Conservation (phyloP, 1,140 invertebrate genomes). For the Psix sp. region DNA sequence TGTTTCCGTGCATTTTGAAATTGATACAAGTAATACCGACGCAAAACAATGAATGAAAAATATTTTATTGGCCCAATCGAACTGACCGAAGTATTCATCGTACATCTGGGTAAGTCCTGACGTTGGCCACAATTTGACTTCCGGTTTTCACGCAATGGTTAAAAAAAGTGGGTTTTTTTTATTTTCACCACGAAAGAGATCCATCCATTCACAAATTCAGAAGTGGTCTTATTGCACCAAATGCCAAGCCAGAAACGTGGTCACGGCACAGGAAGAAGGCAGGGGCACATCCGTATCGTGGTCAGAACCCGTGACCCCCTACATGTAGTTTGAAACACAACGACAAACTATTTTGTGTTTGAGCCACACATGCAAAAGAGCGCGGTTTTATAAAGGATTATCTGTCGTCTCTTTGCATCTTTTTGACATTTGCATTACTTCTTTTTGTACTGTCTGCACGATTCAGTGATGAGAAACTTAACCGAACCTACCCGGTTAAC, state of each 20-base stretch:
- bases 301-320: conserved; percentile 76
- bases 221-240: conserved; percentile 70
- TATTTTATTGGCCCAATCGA: conserved; percentile 44
- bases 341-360: conserved; percentile 23
- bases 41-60: conserved; percentile 19
- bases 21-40: conserved; percentile 11
- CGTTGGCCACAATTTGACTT: conserved; percentile 29
- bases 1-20: conserved; percentile 14
- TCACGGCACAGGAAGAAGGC: conserved; percentile 76
- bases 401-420: conserved; percentile 62
- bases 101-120: conserved; percentile 32
- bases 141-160: conserved; percentile 37
- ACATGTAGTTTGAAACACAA: conserved; percentile 61
- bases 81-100: conserved; percentile 9
- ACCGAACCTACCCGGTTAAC: conserved; percentile 12
- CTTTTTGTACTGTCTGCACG: conserved; percentile 38
- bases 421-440: conserved; percentile 36
- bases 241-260: conserved; percentile 70
- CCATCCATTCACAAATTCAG: conserved; percentile 63
- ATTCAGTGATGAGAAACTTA: conserved; percentile 24
- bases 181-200: conserved; percentile 61
- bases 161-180: conserved; percentile 24
- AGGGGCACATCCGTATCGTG: conserved; percentile 78
- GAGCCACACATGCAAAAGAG: conserved; percentile 29
- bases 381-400: conserved; percentile 74